Base-by-base conservation (phyloP, 2,113 vertebrate species). In the Antigone vipio region DNA sequence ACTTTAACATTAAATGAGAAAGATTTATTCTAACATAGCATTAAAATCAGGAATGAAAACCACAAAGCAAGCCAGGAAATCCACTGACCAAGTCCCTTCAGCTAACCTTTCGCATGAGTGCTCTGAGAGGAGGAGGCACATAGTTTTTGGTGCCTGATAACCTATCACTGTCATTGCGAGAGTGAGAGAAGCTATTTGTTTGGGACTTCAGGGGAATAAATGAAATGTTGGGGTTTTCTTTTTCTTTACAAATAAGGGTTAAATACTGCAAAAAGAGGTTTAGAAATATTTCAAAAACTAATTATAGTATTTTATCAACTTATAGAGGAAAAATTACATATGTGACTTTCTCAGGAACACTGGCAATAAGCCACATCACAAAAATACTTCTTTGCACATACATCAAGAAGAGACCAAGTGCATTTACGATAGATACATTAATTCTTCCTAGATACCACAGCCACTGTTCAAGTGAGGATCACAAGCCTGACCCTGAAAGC, bases 301-400 rank as follows among this genome's bases (percentile, higher is more conserved):
- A 94, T 93, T 85, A 83, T 49, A 84, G 59, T 58, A 76, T 78
- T 93, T 81, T 73, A 88, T 52, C 62, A 89, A 30, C 12, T 68
- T 87, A 90, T 22, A 88, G 75, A 87, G 34, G 58, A 72, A 95
- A 85, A 89, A 71, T 24, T 75, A 77, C 67, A 45, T 88, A 72
- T 78, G 95, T 62, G 92, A 89, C 76, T 97, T 96, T 95, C 89
- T 94, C 81, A 83, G 88, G 91, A 96, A 89, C 81, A 63, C 63
- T 93, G 95, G 96, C 71, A 95, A 71, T 18, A 21, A 93, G 87
- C 94, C 95, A 95, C 45, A 69, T 56, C 56, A 83, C 85, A 85
- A 89, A 95, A 97, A 93, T 95, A 89, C n/a, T 88, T 82, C 69
- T 73, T 85, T 74, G 59, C 53, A 69, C 29, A 32, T 91, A 79